Conservation (phyloP, 2,888 invertebrate species). For the Phania funesta region DNA sequence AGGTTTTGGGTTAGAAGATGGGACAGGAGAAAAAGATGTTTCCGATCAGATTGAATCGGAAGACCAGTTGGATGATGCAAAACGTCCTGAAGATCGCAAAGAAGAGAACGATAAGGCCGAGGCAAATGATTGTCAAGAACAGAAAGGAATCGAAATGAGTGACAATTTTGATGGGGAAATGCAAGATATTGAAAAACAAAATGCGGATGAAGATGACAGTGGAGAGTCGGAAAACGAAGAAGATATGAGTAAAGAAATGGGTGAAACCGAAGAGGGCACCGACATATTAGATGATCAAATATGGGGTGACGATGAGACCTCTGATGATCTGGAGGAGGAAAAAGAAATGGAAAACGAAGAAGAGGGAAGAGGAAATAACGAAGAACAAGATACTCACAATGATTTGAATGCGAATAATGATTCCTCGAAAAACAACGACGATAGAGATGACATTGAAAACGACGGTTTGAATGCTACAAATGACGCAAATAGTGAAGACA, state of each 20-base stretch:
- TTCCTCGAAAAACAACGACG: slow-evolving; percentile 80
- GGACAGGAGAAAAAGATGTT: slow-evolving; percentile 92
- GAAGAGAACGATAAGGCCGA: slow-evolving; percentile 86
- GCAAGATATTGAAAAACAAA: slow-evolving; percentile 85
- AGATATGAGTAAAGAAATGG: slow-evolving; percentile 97
- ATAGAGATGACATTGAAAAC: slow-evolving; percentile 82
- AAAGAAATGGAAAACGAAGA: slow-evolving; percentile 83
- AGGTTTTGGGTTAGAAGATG: slow-evolving; percentile 95
- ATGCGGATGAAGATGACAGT: slow-evolving; percentile 82
- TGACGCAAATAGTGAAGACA: slow-evolving; percentile 74
- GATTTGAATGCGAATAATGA: slow-evolving; percentile 81
- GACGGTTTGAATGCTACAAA: slow-evolving; percentile 79
- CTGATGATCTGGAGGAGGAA: slow-evolving; percentile 84
- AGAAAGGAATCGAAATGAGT: slow-evolving; percentile 96
- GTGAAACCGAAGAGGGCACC: slow-evolving; percentile 93
- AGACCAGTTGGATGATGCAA: slow-evolving; percentile 96
- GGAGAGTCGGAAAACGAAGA: slow-evolving; percentile 87
- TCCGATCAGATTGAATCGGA: slow-evolving; percentile 92
- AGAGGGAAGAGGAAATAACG: slow-evolving; percentile 86
- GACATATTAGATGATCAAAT: slow-evolving; percentile 91
- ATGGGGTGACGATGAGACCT: slow-evolving; percentile 93
- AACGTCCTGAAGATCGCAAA: slow-evolving; percentile 85
- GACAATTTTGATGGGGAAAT: slow-evolving; percentile 92
- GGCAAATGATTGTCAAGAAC: slow-evolving; percentile 89
- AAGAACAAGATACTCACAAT: slow-evolving; percentile 84